Evolutionary conservation across 2,113 vertebrate genomes (phyloP), one percentile per base, ranked within the genome.

Genomic region (Mus pahari): DNA sequence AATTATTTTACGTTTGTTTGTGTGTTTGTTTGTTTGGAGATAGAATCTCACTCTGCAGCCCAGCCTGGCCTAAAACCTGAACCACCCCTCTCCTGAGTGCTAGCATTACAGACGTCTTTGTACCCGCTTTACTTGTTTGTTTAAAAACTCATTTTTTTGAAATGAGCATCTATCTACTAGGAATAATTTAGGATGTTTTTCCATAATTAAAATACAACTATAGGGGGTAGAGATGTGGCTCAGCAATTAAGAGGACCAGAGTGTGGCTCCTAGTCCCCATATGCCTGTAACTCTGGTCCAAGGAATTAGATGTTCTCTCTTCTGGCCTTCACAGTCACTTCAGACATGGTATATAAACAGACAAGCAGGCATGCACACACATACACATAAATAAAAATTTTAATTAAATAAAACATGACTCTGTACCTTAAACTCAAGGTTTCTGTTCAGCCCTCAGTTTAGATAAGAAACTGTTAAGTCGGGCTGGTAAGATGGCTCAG

Each of bases 131-230:
- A 22, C 5, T 3, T 48, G 11, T 73, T 86, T 5, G 68, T 93
- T 89, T 60, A 86, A 92, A 31, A 97, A 87, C 33, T 83, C 12
- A n/a, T n/a, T 60, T 94, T 89, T 89, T 42, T 95, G 74, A 73
- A 86, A n/a, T 83, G n/a, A n/a, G 13, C 33, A 81, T 58, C 53
- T 20, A 58, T 58, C 33, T 42, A 62, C 3, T 42, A 42, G 81
- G n/a, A 42, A 83, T 62, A 62, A 62, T 62, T 83, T 83, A 19
- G 58, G n/a, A 14, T 83, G 11, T 62, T 82, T 77, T 81, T 58
- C 20, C 20, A 13, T n/a, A 81, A 58, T n/a, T 58, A 81, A 81
- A 81, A 24, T 58, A 58, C n/a, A 20, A 58, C 78, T 81, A 24
- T 81, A n/a, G 53, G 17, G 17, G 31, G 33, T 58, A 58, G 36